A percentile compares a stretch with the other conserved stretches of the same genome.
Conservation (phyloP, 2,888 invertebrate genomes). For the Antheraea yamamai region DNA sequence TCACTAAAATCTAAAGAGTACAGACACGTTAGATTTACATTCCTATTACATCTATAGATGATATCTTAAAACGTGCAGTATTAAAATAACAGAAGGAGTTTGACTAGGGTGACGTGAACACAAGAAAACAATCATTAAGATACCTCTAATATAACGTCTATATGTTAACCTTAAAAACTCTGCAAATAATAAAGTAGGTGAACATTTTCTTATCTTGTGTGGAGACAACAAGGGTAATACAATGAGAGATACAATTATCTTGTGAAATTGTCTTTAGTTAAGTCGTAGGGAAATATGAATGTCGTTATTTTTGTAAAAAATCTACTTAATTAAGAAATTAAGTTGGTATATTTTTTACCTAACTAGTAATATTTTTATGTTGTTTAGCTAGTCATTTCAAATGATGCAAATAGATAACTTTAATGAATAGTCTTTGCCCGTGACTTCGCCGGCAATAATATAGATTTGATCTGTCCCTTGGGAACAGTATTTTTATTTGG, state of each 20-base stretch:
- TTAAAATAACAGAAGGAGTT: not conserved
- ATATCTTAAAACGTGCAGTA: no score
- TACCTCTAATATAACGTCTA: not conserved
- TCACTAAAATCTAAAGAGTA: no score
- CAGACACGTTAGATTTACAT: no score
- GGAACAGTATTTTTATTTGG: no score
- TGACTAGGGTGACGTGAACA: not conserved
- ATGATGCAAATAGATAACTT: no score
- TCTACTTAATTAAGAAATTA: not conserved
- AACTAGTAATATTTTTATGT: no score
- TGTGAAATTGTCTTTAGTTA: slow-evolving; percentile 44
- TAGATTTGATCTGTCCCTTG: no score
- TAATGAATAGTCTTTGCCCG: no score
- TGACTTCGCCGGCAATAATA: no score
- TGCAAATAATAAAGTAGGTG: slow-evolving; percentile 30
- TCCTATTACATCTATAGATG: no score
- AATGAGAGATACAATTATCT: slow-evolving; percentile 45
- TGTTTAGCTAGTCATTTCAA: no score
- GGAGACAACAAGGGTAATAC: slow-evolving; percentile 32
- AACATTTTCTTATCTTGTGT: slow-evolving; percentile 32
- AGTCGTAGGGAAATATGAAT: not conserved
- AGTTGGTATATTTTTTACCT: no score
- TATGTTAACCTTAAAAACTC: slow-evolving; percentile 24
- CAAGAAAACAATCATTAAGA: slow-evolving; percentile 6
- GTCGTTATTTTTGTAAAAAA: not conserved